Conservation (phyloP, 2,113 vertebrate species). For the Pangasianodon gigas region DNA sequence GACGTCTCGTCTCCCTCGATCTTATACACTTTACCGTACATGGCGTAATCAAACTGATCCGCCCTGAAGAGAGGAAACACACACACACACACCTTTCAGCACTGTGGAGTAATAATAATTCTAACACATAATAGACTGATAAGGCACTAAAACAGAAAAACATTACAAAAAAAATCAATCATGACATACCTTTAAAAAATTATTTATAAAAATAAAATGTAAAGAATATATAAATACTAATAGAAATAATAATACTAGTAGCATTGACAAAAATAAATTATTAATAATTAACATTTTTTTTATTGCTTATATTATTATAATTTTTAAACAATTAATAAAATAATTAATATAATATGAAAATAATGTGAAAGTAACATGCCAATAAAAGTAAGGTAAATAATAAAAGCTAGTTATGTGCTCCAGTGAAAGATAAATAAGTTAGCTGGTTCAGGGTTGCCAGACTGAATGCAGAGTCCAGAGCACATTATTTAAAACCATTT, state of each 20-base stretch:
- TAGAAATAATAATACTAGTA: too few relatives aligned
- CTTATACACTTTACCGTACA: conserved; percentile 98
- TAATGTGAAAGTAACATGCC: background rate
- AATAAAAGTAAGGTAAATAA: background rate
- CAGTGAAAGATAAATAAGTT: background rate
- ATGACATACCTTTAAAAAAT: too few relatives aligned
- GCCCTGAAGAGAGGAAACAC: conserved; percentile 73
- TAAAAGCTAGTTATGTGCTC: background rate
- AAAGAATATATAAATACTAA: background rate
- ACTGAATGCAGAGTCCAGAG: background rate
- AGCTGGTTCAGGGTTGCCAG: background rate
- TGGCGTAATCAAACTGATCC: conserved; percentile 98
- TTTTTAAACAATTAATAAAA: background rate
- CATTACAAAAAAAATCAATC: too few relatives aligned
- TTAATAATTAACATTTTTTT: background rate
- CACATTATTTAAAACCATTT: background rate
- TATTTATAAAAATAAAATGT: background rate
- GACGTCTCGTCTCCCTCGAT: conserved; percentile 97
- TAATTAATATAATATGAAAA: background rate
- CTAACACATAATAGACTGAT: background rate
- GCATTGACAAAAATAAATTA: too few relatives aligned
- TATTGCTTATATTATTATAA: background rate
- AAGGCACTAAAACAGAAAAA: background rate
- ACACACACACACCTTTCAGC: background rate
- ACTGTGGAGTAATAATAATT: background rate